phyloP scores from a whole-genome alignment of 2,113 vertebrate genomes.

The Cyprinodon brontotheroides region DNA sequence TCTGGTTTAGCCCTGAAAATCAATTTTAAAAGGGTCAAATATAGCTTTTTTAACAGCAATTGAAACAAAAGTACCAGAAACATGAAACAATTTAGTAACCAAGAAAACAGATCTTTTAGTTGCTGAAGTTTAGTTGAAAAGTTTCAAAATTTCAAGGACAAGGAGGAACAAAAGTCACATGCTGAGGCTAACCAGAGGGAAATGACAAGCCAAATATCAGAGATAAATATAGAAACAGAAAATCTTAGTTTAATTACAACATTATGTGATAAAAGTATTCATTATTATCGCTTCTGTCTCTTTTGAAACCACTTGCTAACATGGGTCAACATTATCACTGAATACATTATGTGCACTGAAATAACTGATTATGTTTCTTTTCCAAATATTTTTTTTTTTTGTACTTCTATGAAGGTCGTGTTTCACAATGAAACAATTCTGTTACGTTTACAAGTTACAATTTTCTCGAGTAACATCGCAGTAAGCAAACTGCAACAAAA shows the following conservation, averaged over 20 bases:
- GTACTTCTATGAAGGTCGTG: too few relatives aligned
- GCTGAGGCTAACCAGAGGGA: slow-evolving; percentile 18
- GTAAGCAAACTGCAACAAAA: background rate
- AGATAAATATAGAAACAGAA: background rate
- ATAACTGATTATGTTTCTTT: too few relatives aligned
- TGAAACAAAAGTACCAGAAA: too few relatives aligned
- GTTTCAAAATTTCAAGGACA: slow-evolving; percentile 4
- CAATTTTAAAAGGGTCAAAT: background rate
- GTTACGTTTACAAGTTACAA: too few relatives aligned
- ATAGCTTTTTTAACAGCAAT: background rate
- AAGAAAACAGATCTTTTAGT: background rate
- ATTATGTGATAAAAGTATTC: too few relatives aligned
- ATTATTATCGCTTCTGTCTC: too few relatives aligned
- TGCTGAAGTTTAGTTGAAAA: background rate
- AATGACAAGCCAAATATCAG: background rate
- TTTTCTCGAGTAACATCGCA: background rate
- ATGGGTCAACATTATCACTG: too few relatives aligned
- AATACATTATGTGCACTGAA: too few relatives aligned
- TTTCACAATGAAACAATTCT: too few relatives aligned
- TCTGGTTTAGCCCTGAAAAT: slow-evolving; percentile 87
- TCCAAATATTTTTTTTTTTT: too few relatives aligned
- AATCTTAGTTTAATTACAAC: too few relatives aligned
- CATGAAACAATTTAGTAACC: background rate
- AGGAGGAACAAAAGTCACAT: slow-evolving; percentile 58
- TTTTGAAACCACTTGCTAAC: too few relatives aligned